Evolutionary conservation across 1,140 invertebrate genomes (phyloP), one percentile per base, ranked within the genome.

Genomic region (Oreohelix idahoensis): DNA sequence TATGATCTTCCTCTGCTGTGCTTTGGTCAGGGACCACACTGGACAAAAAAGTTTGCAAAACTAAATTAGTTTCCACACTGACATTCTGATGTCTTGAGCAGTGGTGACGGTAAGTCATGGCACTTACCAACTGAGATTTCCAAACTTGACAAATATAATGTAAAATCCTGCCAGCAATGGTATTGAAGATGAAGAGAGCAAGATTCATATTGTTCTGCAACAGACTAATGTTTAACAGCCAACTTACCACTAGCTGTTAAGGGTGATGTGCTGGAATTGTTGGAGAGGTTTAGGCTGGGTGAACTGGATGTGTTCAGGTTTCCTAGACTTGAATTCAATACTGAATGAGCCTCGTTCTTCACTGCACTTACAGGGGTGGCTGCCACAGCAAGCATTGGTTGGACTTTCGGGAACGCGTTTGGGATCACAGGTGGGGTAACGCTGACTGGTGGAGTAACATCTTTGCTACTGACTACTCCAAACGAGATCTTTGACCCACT

Each of bases 341-440:
- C 11, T 8, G 66, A 13, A 29, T 49, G 74, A 76, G 45, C 32
- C 23, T 53, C 74, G 32, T 32, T 76, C 45, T 35, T 76, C n/a
- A 51, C 13, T n/a, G n/a, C 42, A 53, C 36, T 45, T 0, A 49
- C 15, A 35, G 38, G 35, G 39, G 79, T 26, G 23, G 69, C n/a
- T 51, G 32, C n/a, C 4, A 45, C 69, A 75, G 53, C 15, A 26
- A 39, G 53, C 26, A 42, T n/a, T 38, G 70, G 70, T 36, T 82
- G 80, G 1, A 82, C 80, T 75, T 82, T 82, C 2, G 80, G 80
- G 80, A 82, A 82, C 75, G 80, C 32, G n/a, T 82, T 82, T 1
- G 80, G 32, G 73, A 75, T 58, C 71, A 82, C 80, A 58, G 80
- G 80, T 15, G 80, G 75, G 20, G 45, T 82, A 38, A 82, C 80